Base-by-base conservation (phyloP, 1,140 invertebrate species). In the Ditylenchus dipsaci region DNA sequence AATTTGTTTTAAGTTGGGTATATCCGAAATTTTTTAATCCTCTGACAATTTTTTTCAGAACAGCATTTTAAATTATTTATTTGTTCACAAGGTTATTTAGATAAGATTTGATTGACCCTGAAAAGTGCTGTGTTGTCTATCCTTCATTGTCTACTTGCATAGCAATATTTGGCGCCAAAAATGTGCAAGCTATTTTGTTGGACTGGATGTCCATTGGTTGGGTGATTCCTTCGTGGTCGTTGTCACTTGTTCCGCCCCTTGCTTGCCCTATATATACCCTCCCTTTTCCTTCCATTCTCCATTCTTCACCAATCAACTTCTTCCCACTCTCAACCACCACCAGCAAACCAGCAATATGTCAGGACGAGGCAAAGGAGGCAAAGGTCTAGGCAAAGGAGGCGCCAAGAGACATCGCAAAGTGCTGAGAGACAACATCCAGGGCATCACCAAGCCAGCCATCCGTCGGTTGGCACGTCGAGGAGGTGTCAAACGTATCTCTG, bases 401-500 rank as follows among this genome's bases (percentile, higher is more conserved):
- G 88, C 88, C 61, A 89, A 88, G 82, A 87, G 88, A 74, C 88
- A 90, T 84, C 85, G 88, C 23, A 84, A 84, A 75, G 84, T 80
- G 84, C 76, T 88, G 15, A 77, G 86, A 69, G 89, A 90, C 84
- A 90, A 90, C 82, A 89, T 90, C 85, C 87, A 89, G 83, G 88
- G 89, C 75, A 90, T 88, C 76, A 88, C 88, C 23, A 89, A 89
- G 75, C 88, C 87, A 15, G 88, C 88, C 47, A 88, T 88, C 71
- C 85, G 87, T 74, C 86, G 87, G 79, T 76, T 90, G 69, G 89
- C 89, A 65, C 86, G 89, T 64, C 85, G 90, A 77, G 90, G 90
- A 65, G 90, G 89, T 64, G 89, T 90, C 0, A 90, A 90, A 77
- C 86, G 89, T 76, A 88, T 90, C 66, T 89, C 88, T 60, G 88